phyloP scores from a whole-genome alignment of 2,888 invertebrate species.

The Patella ulyssiponensis region DNA sequence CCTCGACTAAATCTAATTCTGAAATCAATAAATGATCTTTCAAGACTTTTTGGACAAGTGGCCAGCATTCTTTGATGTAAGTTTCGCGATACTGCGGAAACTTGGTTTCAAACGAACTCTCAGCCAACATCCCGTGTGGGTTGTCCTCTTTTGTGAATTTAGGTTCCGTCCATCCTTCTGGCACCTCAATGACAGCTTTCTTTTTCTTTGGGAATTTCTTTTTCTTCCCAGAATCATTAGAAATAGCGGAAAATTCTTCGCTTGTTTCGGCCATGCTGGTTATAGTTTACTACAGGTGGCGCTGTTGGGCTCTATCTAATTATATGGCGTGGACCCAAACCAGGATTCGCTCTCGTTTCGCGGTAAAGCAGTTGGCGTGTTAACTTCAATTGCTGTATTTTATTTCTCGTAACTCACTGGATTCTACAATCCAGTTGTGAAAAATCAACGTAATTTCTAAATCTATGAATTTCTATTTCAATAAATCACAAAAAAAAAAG shows the following conservation, averaged over 20 bases:
- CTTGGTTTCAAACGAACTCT: slow-evolving; percentile 95
- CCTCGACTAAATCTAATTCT: slow-evolving; percentile 92
- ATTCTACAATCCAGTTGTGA: too few relatives aligned
- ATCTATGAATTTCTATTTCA: too few relatives aligned
- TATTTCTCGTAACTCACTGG: too few relatives aligned
- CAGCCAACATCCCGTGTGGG: slow-evolving; percentile 88
- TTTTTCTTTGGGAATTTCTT: slow-evolving; percentile 33
- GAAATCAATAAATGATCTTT: slow-evolving; percentile 82
- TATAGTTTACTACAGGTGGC: neutral
- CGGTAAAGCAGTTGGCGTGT: too few relatives aligned
- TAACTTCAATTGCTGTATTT: too few relatives aligned
- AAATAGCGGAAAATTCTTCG: neutral
- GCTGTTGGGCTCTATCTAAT: neutral
- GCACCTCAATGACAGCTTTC: slow-evolving; percentile 65
- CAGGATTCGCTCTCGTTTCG: too few relatives aligned
- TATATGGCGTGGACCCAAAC: neutral
- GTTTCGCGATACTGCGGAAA: slow-evolving; percentile 98
- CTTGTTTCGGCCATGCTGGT: slow-evolving; percentile 13
- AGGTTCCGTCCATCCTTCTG: slow-evolving; percentile 75
- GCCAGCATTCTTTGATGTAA: slow-evolving; percentile 95
- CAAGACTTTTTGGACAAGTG: slow-evolving; percentile 89
- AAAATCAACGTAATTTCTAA: too few relatives aligned
- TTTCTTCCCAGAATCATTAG: slow-evolving; percentile 12
- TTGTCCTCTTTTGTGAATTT: slow-evolving; percentile 91
- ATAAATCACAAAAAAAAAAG: too few relatives aligned